phyloP scores from a whole-genome alignment of 2,888 invertebrate species.

The Julus scandinavius region DNA sequence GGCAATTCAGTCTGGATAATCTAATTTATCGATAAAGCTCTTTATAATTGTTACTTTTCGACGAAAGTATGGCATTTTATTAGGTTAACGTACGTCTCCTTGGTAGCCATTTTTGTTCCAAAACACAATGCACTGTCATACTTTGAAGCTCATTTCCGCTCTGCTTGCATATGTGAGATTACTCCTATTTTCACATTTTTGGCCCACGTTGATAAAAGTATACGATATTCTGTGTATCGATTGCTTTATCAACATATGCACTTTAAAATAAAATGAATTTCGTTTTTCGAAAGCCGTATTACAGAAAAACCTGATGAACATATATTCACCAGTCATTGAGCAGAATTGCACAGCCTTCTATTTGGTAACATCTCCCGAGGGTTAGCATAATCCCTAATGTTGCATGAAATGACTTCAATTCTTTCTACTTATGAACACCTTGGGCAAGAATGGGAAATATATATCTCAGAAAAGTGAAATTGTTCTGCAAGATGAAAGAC shows the following conservation, averaged over 20 bases:
- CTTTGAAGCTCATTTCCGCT: too few species aligned
- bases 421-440: constrained; percentile 40
- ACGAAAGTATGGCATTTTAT: too few species aligned
- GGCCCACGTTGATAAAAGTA: neutral
- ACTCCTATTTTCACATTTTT: neutral
- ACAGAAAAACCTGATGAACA: constrained; percentile 15
- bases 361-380: constrained; percentile 6
- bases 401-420: constrained; percentile 44
- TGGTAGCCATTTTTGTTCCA: neutral
- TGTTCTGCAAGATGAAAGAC: constrained; percentile 36
- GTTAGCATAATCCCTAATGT: constrained; percentile 38
- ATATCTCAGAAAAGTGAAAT: constrained; percentile 6
- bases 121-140: neutral
- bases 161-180: neutral
- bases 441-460: neutral
- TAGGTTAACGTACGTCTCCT: neutral
- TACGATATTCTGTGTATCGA: neutral
- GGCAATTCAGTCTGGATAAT: too few species aligned
- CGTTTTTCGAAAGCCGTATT: neutral
- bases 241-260: neutral
- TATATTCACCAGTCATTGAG: neutral
- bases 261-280: constrained; percentile 40
- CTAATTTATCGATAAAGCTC: too few species aligned
- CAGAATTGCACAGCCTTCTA: neutral
- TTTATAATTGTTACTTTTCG: too few species aligned